A percentile compares a stretch with the other conserved stretches of the same genome.
Conservation (phyloP, 1,140 invertebrate species). For the Periplaneta americana region DNA sequence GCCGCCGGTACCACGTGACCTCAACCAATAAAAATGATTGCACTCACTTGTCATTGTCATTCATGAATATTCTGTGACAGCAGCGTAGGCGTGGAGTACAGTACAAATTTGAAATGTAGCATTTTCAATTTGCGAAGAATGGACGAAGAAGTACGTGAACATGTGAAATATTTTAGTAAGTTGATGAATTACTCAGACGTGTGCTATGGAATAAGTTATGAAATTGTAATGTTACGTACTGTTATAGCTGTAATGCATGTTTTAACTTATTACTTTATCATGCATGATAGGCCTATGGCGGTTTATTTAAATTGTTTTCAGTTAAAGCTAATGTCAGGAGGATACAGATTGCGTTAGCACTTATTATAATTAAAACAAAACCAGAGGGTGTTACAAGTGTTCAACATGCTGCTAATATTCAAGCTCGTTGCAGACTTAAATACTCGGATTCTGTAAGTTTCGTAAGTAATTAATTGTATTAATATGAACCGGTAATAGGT, state of each 20-base stretch:
- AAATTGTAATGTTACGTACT: neutral
- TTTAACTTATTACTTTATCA: too few species aligned
- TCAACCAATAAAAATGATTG: too few species aligned
- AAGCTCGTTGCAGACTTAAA: neutral
- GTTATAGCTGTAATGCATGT: neutral
- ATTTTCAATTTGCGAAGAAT: neutral
- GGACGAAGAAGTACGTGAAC: neutral
- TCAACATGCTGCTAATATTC: neutral
- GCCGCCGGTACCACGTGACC: too few species aligned
- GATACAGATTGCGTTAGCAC: neutral
- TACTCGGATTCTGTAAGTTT: neutral
- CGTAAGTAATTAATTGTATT: too few species aligned
- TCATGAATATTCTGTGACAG: too few species aligned
- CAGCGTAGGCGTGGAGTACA: too few species aligned
- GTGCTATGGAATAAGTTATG: neutral
- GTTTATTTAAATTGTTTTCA: neutral
- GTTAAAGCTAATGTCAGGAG: neutral
- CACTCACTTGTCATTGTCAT: too few species aligned
- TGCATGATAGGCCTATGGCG: too few species aligned
- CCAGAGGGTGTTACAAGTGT: neutral
- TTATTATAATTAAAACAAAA: neutral
- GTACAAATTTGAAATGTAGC: too few species aligned
- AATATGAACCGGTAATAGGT: too few species aligned
- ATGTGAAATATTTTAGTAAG: neutral
- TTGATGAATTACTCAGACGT: neutral